These are phyloP conservation scores for Dysmachus trigonus DNA, from an alignment of 2,888 invertebrate species.

Conservation along the genomic window DNA sequence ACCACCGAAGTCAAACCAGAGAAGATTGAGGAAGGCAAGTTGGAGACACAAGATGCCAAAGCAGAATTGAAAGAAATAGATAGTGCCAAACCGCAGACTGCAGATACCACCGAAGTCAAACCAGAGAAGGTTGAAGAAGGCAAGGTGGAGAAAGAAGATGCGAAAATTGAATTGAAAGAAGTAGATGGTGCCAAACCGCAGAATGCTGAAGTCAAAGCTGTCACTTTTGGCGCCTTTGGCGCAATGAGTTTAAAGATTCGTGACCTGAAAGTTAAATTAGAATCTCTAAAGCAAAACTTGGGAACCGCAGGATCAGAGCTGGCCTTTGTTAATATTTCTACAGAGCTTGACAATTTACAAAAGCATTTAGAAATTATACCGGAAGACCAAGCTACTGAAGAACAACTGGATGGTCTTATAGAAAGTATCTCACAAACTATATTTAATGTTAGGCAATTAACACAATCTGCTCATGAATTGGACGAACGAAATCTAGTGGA, in stretches of 20 bases:
- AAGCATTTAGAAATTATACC: neutral
- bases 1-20: constrained; percentile 20
- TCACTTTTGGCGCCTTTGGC: neutral
- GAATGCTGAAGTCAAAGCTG: neutral
- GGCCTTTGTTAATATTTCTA: neutral
- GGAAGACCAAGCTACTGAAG: neutral
- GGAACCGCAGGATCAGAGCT: neutral
- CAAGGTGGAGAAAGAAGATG: constrained; percentile 41
- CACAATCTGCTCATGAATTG: neutral
- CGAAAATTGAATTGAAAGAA: neutral
- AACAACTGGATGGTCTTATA: neutral
- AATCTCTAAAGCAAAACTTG: neutral
- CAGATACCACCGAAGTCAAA: neutral
- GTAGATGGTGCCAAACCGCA: neutral
- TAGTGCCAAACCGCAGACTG: neutral
- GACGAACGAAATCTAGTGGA: neutral
- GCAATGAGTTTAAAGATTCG: neutral
- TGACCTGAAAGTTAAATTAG: neutral
- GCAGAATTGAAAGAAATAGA: constrained; percentile 48
- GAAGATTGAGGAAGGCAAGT: constrained; percentile 19
- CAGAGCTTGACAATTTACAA: neutral
- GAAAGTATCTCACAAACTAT: neutral
- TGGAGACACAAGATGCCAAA: constrained; percentile 44
- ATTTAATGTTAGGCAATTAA: neutral
- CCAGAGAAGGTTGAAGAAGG: constrained; percentile 49